Base-by-base conservation (phyloP, 2,888 invertebrate species). In the Antheraea yamamai region DNA sequence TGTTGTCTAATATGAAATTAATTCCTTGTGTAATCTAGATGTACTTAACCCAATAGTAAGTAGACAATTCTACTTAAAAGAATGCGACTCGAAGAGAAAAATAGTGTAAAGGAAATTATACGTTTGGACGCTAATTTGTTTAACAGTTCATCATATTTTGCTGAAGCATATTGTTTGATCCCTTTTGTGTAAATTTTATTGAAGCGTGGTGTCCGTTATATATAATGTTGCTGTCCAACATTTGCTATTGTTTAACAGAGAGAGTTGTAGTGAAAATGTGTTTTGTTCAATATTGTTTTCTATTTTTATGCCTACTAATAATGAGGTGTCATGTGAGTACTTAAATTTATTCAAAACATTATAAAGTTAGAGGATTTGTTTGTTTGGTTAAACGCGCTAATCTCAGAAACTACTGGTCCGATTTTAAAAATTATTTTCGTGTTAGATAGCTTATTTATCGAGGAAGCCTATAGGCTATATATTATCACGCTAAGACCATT, bases 181-280 rank as follows among this genome's bases (percentile, higher is more conserved):
- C 58, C 72, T 73, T 73, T 72, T 76, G 72, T 74, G 55, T 18
- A 66, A 20, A 30, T 39, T 66, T 61, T 73, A 76, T 61, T 88
- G 88, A 88, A 83, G 87, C 91, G 87, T 90, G 83, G 78, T 79
- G 76, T 75, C 81, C 81, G 82, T 82, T 85, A 87, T 91, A 88
- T 84, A 89, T 83, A 82, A 79, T 75, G 78, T 77, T 75, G 75
- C 75, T 79, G 78, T 66, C 72, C 76, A 76, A 68, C 52, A 72
- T 39, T 72, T 76, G 75, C 76, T 86, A 91, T 87, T 88, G 83
- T 83, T 61, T 30, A 30, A 79, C 78, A 72, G 75, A 74, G 26
- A 74, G 77, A 75, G 78, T 77, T 76, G 77, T 78, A 75, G 83
- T 81, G 81, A 87, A 81, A 79, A 92, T 91, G 92, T 85, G 86